These are phyloP conservation scores for Actinernus sp. DNA, from an alignment of 92 coral and sea anemone species.

Conservation along the genomic window DNA sequence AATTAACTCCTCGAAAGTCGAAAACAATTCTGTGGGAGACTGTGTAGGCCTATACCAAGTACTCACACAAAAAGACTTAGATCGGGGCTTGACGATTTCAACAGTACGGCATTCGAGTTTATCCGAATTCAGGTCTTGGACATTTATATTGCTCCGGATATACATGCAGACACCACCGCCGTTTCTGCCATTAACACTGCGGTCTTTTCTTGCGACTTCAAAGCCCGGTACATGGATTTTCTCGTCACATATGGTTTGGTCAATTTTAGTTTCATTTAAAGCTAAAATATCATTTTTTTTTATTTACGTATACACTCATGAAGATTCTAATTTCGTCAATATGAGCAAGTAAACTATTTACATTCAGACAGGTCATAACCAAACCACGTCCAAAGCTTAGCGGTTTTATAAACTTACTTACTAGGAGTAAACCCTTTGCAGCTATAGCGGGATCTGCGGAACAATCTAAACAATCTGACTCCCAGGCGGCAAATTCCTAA, in stretches of 20 bases:
- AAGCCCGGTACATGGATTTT: conserved; percentile 33
- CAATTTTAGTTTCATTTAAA: conserved; percentile 53
- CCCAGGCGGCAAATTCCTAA: too few species aligned
- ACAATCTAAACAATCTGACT: too few species aligned
- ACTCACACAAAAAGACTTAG: conserved; percentile 27
- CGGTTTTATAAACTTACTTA: too few species aligned
- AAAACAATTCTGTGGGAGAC: conserved; percentile 28
- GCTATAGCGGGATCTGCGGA: too few species aligned
- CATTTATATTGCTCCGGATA: conserved; percentile 12
- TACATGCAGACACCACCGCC: conserved; percentile 51
- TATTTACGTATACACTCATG: conserved; percentile 18
- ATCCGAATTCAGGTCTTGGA: conserved; percentile 2
- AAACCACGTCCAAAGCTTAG: conserved; percentile 32
- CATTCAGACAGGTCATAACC: conserved; percentile 28
- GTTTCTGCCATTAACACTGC: too few species aligned
- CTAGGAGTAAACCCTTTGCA: too few species aligned
- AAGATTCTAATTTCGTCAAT: conserved; percentile 45
- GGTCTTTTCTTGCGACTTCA: conserved; percentile 43
- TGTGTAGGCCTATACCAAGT: conserved; percentile 65
- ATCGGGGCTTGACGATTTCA: conserved; percentile 39
- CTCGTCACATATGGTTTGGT: conserved; percentile 9
- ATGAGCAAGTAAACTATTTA: conserved; percentile 32
- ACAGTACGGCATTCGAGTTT: conserved; percentile 24
- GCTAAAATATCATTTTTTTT: conserved; percentile 49
- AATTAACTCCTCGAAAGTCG: conserved; percentile 30